These are phyloP conservation scores for Salminus brasiliensis DNA, from an alignment of 2,113 vertebrate genomes.

Conservation along the genomic window DNA sequence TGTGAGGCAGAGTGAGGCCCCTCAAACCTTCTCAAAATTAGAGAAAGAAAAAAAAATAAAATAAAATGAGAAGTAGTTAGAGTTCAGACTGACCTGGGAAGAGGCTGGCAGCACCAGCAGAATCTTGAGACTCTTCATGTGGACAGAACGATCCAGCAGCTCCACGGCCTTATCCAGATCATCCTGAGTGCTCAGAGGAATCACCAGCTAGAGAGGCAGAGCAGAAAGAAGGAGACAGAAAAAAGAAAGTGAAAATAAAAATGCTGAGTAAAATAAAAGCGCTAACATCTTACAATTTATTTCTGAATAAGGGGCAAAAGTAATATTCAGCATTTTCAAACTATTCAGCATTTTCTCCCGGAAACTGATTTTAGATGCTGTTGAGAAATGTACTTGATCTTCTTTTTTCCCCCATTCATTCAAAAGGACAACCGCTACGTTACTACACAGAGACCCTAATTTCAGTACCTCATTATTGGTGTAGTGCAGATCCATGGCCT, in stretches of 20 bases:
- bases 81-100: constrained; percentile 80
- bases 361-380: neutral
- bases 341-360: no score
- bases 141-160: constrained; percentile 93
- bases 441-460: neutral
- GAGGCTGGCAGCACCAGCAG: constrained; percentile 87
- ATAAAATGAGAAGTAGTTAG: neutral
- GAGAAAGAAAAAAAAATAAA: neutral
- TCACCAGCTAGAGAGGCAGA: constrained; percentile 84
- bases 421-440: no score
- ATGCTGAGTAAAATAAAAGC: neutral
- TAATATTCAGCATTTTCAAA: no score
- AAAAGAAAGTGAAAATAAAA: neutral
- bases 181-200: constrained; percentile 94
- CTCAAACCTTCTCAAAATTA: neutral
- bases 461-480: constrained; percentile 94
- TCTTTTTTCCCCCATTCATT: no score
- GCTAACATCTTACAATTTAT: neutral
- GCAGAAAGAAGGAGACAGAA: no score
- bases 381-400: neutral
- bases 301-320: neutral
- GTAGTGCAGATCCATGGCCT: constrained; percentile 96
- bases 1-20: neutral
- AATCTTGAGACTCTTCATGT: constrained; percentile 99
- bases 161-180: constrained; percentile 97